Evolutionary conservation across 2,113 vertebrate genomes (phyloP).

Genomic region (Lophura nycthemera): DNA sequence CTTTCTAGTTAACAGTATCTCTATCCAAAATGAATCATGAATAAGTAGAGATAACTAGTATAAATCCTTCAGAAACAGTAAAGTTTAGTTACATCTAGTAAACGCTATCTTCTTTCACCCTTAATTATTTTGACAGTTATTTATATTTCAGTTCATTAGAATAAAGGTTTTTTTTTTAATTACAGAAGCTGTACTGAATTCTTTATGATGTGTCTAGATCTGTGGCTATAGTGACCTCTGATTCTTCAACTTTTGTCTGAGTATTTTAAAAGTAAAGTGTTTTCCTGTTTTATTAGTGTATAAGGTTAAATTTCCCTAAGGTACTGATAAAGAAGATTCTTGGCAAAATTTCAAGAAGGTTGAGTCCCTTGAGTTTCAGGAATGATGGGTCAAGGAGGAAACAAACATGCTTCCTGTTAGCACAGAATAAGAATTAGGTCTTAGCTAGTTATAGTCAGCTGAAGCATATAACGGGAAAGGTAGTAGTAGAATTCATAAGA

Average conservation of each 20-base stretch:
- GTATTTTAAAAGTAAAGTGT: conserved; percentile 25
- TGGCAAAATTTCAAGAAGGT: conserved; percentile 49
- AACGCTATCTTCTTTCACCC: not conserved
- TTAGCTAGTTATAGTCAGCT: not conserved
- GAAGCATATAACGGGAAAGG: not conserved
- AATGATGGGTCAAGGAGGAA: conserved; percentile 52
- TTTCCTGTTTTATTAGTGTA: conserved; percentile 23
- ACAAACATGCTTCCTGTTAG: conserved; percentile 4
- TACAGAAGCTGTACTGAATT: not conserved
- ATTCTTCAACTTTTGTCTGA: not conserved
- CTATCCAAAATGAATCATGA: not conserved
- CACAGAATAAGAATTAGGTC: not conserved
- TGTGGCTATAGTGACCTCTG: not conserved
- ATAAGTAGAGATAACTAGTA: not conserved
- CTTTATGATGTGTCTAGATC: not conserved
- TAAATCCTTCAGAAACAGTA: not conserved
- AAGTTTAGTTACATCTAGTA: not conserved
- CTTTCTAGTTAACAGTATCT: not conserved
- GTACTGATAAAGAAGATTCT: conserved; percentile 22
- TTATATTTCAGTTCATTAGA: not conserved
- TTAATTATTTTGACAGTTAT: not conserved
- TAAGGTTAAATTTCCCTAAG: conserved; percentile 35
- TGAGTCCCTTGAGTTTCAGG: not conserved
- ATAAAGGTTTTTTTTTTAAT: not conserved
- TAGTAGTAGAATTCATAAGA: not conserved